Evolutionary conservation across 2,113 vertebrate species (phyloP), one percentile per base, ranked within the genome.

Genomic region (Alligator sinensis): DNA sequence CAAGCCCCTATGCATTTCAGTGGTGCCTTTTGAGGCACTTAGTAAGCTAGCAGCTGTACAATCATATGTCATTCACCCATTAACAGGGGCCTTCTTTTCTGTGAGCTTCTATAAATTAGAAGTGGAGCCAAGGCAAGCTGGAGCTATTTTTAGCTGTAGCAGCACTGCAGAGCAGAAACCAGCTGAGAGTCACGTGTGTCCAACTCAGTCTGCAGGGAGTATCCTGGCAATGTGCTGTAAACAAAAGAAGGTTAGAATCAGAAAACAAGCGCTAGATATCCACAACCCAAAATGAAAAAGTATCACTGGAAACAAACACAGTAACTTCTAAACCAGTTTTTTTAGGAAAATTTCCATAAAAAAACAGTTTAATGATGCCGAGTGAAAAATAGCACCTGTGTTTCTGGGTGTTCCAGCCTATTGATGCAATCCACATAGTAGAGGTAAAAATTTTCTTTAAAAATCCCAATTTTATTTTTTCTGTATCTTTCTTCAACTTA

Each of bases 101-200:
- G 95, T 97, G 98, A 98, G 98, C 98, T 99, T 98, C 98, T 99
- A 98, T 99, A 98, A 99, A 99, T 98, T 98, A 98, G 98, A 98
- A 96, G 98, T 98, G 98, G 98, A 98, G 98, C 98, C 98, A 98
- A 98, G 98, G 98, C 98, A 98, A 99, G 98, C 98, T 28, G 96
- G 91, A 97, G 98, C 98, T 99, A 99, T 99, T 99, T 99, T 98
- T 99, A 99, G 98, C 28, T 85, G 92, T 94, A 89, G 94, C 98
- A 96, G 97, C 98, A 97, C 98, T 98, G 98, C 98, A 98, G 98
- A 99, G 98, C 98, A 98, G 98, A 98, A 98, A 98, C 98, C 97
- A 98, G 98, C 93, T 59, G 96, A 96, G 98, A 86, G 58, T 99
- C 98, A 98, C 98, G 97, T 98, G 98, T 98, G 98, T 96, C 81